Percentiles rank a stretch among this genome's conserved stretches.
phyloP scores from a whole-genome alignment of 2,797 vertebrate genomes.

The Lates japonicus region DNA sequence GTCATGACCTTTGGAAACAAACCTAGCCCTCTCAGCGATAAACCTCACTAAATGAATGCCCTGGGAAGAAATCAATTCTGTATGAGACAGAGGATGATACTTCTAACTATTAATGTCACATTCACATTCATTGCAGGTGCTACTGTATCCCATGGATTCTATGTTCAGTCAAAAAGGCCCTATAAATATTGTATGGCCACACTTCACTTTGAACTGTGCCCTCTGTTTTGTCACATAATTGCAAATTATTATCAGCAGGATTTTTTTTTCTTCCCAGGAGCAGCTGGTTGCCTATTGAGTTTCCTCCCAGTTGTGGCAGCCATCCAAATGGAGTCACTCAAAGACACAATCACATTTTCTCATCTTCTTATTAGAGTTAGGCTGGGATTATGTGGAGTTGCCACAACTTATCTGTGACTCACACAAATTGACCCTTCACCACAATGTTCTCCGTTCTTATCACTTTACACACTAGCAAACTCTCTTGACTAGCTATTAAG shows the following conservation, averaged over 20 bases:
- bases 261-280: constrained; percentile 12
- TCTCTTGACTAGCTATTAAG: constrained; percentile 51
- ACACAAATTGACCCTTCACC: constrained; percentile 76
- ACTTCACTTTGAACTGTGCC: constrained; percentile 65
- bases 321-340: constrained; percentile 66
- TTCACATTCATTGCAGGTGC: constrained; percentile 52
- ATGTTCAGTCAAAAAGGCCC: constrained; percentile 45
- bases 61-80: constrained; percentile 79
- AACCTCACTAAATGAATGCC: constrained; percentile 74
- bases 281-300: constrained; percentile 62
- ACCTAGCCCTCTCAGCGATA: constrained; percentile 72
- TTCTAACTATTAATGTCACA: constrained; percentile 71
- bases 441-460: constrained; percentile 69
- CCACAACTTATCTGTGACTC: constrained; percentile 72
- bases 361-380: constrained; percentile 79
- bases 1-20: constrained; percentile 86
- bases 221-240: constrained; percentile 72
- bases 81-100: constrained; percentile 65
- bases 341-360: constrained; percentile 78
- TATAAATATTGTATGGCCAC: constrained; percentile 70
- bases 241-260: constrained; percentile 60
- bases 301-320: constrained; percentile 51
- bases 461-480: constrained; percentile 59
- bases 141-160: constrained; percentile 26
- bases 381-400: constrained; percentile 70